These are phyloP conservation scores for Erethizon dorsatum DNA, from an alignment of 2,797 vertebrate species.

Conservation along the genomic window DNA sequence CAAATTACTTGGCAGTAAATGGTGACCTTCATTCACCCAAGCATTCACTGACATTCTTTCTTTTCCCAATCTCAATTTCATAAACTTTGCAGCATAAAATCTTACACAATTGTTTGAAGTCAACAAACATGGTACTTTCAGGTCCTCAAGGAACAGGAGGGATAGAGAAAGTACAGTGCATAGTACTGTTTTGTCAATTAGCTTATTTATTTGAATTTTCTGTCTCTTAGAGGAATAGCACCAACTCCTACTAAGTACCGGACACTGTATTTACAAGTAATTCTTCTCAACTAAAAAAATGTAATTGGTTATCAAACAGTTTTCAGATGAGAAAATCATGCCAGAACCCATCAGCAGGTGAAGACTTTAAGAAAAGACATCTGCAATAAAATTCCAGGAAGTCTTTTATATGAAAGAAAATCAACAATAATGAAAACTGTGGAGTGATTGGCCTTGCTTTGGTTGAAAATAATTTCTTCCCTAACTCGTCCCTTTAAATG, in stretches of 20 bases:
- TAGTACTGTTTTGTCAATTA: not conserved
- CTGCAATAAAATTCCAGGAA: conserved; percentile 3
- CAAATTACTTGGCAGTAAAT: not conserved
- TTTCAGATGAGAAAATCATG: not conserved
- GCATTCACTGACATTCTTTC: not conserved
- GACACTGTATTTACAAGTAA: not conserved
- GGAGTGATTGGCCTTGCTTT: not conserved
- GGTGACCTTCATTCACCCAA: not conserved
- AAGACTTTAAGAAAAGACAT: conserved; percentile 4
- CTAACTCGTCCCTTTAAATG: conserved; percentile 8
- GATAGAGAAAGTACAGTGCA: not conserved
- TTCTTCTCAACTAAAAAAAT: not conserved
- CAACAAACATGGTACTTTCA: not conserved
- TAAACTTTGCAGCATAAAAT: not conserved
- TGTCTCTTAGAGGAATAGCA: not conserved
- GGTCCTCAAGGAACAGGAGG: not conserved
- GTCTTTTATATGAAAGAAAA: not conserved
- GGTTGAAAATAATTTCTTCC: not conserved
- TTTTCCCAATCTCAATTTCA: not conserved
- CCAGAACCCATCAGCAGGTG: not conserved
- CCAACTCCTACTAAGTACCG: not conserved
- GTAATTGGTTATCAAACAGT: not conserved
- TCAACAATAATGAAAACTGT: conserved; percentile 4
- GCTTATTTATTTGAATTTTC: conserved; percentile 3
- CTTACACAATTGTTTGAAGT: not conserved